Base-by-base conservation (phyloP, 2,888 invertebrate genomes). In the Timandra comae region DNA sequence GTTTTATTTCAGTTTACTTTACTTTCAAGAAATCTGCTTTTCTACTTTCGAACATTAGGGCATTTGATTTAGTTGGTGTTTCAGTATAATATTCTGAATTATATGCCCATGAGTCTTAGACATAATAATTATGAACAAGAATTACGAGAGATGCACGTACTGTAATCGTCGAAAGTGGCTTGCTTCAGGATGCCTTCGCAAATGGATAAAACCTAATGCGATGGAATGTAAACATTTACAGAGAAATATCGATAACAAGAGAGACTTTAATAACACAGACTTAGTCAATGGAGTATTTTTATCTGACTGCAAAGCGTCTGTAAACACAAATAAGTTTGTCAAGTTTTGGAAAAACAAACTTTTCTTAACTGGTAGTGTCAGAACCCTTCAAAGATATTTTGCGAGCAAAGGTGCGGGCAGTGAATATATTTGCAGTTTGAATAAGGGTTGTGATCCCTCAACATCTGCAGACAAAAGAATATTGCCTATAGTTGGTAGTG, bases 221-320 rank as follows among this genome's bases (percentile, higher is more conserved):
- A 57, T 80, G 63, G 84, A 85, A 78, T 85, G 82, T 76, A 85
- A 84, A 81, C 84, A 85, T 71, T 69, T 77, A 48, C 82, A 80
- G 59, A 58, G 82, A 58, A 76, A 62, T 49, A 72, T 76, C 54
- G 84, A 84, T 62, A 76, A 52, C 53, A 82, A 81, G 63, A 67
- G 75, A 48, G 84, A 84, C 57, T 76, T 63, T 40, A 76, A 53
- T 48, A 76, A 74, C 53, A 57, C 78, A 35, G 78, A 80, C 61
- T 76, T 81, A 40, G 77, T 78, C 25, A 80, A 77, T 44, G 73
- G 77, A 49, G 75, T 77, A 8, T 74, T 81, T 62, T 54, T 80
- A 50, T 67, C 74, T 10, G 84, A 85, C 38, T 70, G 78, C 12
- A 81, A 75, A 42, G 49, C 74, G 40, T 54, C 72, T 22, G 58